Evolutionary conservation across 2,113 vertebrate species (phyloP).

Genomic region (Sminthopsis crassicaudata): DNA sequence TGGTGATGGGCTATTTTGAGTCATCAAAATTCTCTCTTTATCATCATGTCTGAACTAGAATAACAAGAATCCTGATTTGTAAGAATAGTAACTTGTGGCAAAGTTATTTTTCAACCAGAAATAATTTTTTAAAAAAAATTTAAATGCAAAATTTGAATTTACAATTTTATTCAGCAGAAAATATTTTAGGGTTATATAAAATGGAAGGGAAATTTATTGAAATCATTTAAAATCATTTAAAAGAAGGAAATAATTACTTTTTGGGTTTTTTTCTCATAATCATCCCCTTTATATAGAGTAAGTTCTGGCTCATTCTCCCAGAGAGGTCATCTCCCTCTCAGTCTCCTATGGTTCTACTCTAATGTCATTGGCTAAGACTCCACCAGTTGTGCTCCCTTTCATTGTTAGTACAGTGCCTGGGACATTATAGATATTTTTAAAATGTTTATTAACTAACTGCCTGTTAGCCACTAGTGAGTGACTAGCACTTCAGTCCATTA

Average conservation of each 20-base stretch:
- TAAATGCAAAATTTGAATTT: neutral
- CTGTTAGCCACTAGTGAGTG: neutral
- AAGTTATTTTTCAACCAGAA: neutral
- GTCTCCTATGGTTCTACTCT: neutral
- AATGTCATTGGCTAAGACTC: neutral
- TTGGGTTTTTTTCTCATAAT: neutral
- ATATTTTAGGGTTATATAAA: neutral
- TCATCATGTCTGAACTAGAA: neutral
- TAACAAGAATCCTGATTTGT: neutral
- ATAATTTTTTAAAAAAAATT: neutral
- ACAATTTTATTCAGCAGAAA: neutral
- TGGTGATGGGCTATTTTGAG: neutral
- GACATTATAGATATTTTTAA: neutral
- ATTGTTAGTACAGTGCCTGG: neutral
- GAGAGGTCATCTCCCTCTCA: neutral
- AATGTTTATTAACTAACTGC: neutral
- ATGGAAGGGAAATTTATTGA: slow-evolving; percentile 24
- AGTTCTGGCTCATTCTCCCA: neutral
- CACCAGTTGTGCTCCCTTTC: too few relatives aligned
- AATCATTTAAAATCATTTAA: neutral
- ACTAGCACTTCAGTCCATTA: neutral
- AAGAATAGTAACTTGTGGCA: neutral
- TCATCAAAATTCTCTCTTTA: neutral
- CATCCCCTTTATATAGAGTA: neutral
- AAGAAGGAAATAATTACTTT: neutral